phyloP scores from a whole-genome alignment of 1,140 invertebrate genomes.

The Zeugodacus cucurbitae region DNA sequence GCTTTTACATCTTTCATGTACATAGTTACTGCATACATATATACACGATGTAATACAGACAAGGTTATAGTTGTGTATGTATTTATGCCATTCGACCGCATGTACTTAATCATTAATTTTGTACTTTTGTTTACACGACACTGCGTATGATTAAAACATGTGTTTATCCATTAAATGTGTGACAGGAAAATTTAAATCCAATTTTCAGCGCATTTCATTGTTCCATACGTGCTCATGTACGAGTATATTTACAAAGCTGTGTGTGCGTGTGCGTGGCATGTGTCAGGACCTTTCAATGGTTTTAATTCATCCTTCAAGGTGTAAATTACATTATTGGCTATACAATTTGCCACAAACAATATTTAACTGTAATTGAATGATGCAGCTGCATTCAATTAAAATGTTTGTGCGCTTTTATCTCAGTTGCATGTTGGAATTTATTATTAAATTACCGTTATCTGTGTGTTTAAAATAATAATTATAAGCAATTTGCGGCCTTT shows the following conservation, averaged over 20 bases:
- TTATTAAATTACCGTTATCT: not conserved
- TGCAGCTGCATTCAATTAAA: slow-evolving; percentile 24
- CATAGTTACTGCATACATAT: too few species aligned
- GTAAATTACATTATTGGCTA: not conserved
- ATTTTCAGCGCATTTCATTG: not conserved
- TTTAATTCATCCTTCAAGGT: not conserved
- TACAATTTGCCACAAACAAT: slow-evolving; percentile 16
- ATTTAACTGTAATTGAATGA: slow-evolving; percentile 23
- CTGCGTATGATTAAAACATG: not conserved
- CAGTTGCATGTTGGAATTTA: not conserved
- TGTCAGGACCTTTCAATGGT: not conserved
- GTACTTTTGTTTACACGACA: not conserved
- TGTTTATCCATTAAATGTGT: not conserved
- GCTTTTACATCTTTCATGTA: too few species aligned
- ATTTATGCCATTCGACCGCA: not conserved
- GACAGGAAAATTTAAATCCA: slow-evolving; percentile 18
- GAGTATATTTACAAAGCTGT: not conserved
- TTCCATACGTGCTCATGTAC: not conserved
- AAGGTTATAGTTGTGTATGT: too few species aligned
- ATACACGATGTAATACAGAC: not conserved
- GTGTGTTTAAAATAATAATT: not conserved
- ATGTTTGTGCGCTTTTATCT: not conserved
- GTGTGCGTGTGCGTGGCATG: not conserved
- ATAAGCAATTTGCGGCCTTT: too few species aligned
- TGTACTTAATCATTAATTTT: not conserved